Conservation (phyloP, 2,888 invertebrate genomes). For the Chloroclysta siterata region DNA sequence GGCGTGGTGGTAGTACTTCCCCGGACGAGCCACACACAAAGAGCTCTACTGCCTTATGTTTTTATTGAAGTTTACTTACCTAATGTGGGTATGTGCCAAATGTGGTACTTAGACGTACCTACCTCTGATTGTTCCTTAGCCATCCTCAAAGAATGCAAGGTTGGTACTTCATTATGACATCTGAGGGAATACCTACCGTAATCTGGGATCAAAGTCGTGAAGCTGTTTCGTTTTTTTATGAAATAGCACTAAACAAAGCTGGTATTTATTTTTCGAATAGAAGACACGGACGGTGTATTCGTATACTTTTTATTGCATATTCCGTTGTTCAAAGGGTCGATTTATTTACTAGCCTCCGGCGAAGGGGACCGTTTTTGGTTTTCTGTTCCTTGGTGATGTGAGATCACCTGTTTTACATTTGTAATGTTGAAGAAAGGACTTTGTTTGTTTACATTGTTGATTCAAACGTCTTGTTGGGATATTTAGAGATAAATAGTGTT, state of each 20-base stretch:
- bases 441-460: slow-evolving; percentile 11
- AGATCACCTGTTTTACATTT: slow-evolving; percentile 33
- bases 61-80: too few species aligned
- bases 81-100: too few species aligned
- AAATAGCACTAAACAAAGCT: slow-evolving; percentile 1
- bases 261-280: slow-evolving; percentile 24
- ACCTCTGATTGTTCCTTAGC: too few species aligned
- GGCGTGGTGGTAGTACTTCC: too few species aligned
- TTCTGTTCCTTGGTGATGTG: slow-evolving; percentile 32
- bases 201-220: too few species aligned
- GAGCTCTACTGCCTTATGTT: too few species aligned
- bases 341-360: slow-evolving; percentile 54
- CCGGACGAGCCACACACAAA: too few species aligned
- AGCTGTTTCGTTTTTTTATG: background rate
- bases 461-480: background rate
- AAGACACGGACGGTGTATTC: slow-evolving; percentile 25
- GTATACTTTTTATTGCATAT: slow-evolving; percentile 55
- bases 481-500: too few species aligned
- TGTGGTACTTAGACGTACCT: too few species aligned
- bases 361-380: slow-evolving; percentile 47
- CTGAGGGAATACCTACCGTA: too few species aligned
- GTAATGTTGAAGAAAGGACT: slow-evolving; percentile 9
- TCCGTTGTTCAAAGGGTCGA: slow-evolving; percentile 55
- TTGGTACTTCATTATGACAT: too few species aligned
- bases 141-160: too few species aligned